A percentile compares a stretch with the other conserved stretches of the same genome.
These are phyloP conservation scores for Adelges cooleyi DNA, from an alignment of 1,140 invertebrate genomes.

Conservation along the genomic window DNA sequence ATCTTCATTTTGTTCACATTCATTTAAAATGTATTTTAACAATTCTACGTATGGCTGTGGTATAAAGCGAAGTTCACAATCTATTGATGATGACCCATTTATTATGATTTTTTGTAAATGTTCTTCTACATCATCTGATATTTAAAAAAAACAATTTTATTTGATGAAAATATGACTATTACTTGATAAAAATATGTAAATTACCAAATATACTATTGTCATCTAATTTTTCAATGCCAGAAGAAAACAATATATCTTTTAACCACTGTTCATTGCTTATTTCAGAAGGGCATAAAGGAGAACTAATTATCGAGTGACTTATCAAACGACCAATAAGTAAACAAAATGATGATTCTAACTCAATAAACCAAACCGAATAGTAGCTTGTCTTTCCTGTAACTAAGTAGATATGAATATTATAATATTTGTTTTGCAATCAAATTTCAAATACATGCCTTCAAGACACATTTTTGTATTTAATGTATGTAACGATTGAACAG, in stretches of 20 bases:
- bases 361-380: constrained; percentile 51
- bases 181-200: no score
- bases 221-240: constrained; percentile 41
- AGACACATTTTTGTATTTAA: constrained; percentile 17
- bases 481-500: constrained; percentile 14
- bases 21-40: constrained; percentile 5
- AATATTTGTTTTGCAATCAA: no score
- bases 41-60: constrained; percentile 2
- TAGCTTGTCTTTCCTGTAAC: no score
- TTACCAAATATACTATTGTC: constrained; percentile 24
- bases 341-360: constrained; percentile 48
- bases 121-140: constrained; percentile 15
- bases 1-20: constrained; percentile 21
- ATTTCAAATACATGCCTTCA: background rate
- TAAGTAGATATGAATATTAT: no score
- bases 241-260: constrained; percentile 41
- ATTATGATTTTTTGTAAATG: background rate
- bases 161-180: no score
- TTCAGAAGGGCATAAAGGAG: constrained; percentile 41
- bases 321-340: constrained; percentile 50
- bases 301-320: constrained; percentile 46
- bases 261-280: constrained; percentile 43
- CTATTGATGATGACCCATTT: background rate
- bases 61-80: constrained; percentile 7
- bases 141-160: no score